Evolutionary conservation across 2,888 invertebrate species (phyloP).

Genomic region (Halocaridina rubra): DNA sequence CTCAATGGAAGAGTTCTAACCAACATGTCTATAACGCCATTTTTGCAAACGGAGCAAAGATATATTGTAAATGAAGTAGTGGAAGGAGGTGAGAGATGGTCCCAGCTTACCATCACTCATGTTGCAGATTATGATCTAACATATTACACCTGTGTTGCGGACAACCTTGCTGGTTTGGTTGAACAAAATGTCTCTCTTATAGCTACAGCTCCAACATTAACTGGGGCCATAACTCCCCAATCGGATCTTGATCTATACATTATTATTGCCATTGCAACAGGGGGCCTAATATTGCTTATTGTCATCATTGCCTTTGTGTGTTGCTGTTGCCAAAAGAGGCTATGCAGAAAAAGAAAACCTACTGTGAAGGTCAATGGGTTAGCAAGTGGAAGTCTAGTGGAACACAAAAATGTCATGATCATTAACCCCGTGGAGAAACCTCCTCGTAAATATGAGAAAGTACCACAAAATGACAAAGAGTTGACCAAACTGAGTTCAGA

Average conservation of each 20-base stretch:
- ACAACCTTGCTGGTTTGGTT: constrained; percentile 81
- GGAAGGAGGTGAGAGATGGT: constrained; percentile 75
- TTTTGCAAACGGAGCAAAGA: constrained; percentile 53
- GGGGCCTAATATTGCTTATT: constrained; percentile 37
- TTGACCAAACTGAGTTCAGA: constrained; percentile 41
- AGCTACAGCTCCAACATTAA: constrained; percentile 65
- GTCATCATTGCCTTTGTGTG: constrained; percentile 73
- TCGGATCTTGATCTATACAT: constrained; percentile 27
- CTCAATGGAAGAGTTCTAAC: constrained; percentile 64
- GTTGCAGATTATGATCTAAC: constrained; percentile 85
- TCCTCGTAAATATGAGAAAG: constrained; percentile 64
- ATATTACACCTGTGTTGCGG: constrained; percentile 84
- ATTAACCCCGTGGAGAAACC: constrained; percentile 69
- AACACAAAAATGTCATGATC: constrained; percentile 87
- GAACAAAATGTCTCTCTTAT: constrained; percentile 80
- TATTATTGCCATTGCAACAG: constrained; percentile 43
- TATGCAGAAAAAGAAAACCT: constrained; percentile 68
- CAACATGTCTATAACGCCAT: constrained; percentile 62
- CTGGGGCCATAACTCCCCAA: constrained; percentile 22
- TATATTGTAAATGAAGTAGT: constrained; percentile 59
- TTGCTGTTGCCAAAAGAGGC: constrained; percentile 70
- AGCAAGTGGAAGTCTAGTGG: constrained; percentile 67
- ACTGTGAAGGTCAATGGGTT: constrained; percentile 73
- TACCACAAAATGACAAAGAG: constrained; percentile 65
- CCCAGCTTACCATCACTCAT: constrained; percentile 84